These are phyloP conservation scores for Caradrina clavipalpis DNA, from an alignment of 2,888 invertebrate species.

Conservation along the genomic window DNA sequence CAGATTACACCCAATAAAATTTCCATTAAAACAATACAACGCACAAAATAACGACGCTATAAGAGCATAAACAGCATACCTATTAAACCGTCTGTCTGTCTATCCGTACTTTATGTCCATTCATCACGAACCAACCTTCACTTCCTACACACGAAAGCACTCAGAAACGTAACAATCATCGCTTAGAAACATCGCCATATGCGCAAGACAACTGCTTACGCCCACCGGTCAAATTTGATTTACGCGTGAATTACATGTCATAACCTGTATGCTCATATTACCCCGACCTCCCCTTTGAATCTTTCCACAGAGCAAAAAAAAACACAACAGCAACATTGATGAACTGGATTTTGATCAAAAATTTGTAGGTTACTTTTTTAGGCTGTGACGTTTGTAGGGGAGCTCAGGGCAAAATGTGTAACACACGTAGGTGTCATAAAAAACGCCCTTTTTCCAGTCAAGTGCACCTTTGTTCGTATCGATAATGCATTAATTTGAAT, in stretches of 20 bases:
- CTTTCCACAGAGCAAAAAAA: conserved; percentile 70
- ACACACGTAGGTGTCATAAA: conserved; percentile 77
- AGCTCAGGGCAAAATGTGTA: conserved; percentile 68
- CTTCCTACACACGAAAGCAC: conserved; percentile 85
- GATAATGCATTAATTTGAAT: conserved; percentile 91
- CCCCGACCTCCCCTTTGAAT: conserved; percentile 63
- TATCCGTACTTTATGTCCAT: conserved; percentile 74
- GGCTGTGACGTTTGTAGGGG: conserved; percentile 67
- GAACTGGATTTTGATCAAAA: conserved; percentile 17
- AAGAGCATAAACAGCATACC: conserved; percentile 57
- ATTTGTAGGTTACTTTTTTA: conserved; percentile 49
- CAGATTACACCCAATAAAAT: not conserved
- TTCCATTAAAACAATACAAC: conserved; percentile 37
- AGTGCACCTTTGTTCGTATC: conserved; percentile 86
- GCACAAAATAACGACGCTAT: conserved; percentile 47
- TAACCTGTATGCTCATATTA: conserved; percentile 81
- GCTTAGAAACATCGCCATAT: conserved; percentile 87
- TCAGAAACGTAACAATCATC: conserved; percentile 81
- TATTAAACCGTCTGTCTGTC: conserved; percentile 64
- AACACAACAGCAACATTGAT: not conserved
- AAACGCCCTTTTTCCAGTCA: conserved; percentile 82
- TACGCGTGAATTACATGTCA: conserved; percentile 91
- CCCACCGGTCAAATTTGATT: conserved; percentile 91
- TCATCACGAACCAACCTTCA: conserved; percentile 83
- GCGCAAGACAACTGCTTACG: conserved; percentile 84